Percentiles rank a stretch among this genome's conserved stretches.
Evolutionary conservation across 2,113 vertebrate species (phyloP).

Genomic region (Neodon shergylaensis): DNA sequence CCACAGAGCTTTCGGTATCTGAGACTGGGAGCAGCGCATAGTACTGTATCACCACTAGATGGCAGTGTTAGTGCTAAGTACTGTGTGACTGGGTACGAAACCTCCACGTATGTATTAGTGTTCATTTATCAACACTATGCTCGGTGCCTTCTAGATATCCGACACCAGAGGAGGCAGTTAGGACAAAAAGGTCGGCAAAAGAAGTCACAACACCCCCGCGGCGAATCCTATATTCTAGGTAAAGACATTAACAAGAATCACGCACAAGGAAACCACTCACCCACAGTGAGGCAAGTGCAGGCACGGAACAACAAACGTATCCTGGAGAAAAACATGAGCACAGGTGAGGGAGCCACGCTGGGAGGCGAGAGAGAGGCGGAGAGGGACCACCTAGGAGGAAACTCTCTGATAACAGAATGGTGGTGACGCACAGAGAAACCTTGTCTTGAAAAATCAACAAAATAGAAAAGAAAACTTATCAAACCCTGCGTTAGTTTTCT

Average conservation of each 20-base stretch:
- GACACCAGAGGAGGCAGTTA: background rate
- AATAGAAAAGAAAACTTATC: background rate
- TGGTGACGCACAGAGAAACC: background rate
- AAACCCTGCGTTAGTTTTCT: background rate
- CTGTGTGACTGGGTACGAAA: background rate
- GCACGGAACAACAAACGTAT: background rate
- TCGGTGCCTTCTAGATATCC: background rate
- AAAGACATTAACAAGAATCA: background rate
- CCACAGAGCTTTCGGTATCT: background rate
- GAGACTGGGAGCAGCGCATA: accelerated
- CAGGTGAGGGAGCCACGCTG: background rate
- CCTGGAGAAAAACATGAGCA: background rate
- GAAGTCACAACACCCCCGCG: background rate
- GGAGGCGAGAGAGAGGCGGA: background rate
- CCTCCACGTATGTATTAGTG: background rate
- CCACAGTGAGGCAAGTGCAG: background rate
- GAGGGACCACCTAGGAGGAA: too few species aligned
- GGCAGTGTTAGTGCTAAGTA: conserved; percentile 23
- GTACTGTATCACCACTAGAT: conserved; percentile 54
- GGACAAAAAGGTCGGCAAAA: background rate
- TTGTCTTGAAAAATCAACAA: background rate
- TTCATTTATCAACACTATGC: background rate
- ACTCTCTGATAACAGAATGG: background rate
- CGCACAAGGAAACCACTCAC: background rate
- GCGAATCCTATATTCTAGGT: background rate